A percentile compares a stretch with the other conserved stretches of the same genome.
phyloP scores from a whole-genome alignment of 2,888 invertebrate species.

The Cosmopolites sordidus region DNA sequence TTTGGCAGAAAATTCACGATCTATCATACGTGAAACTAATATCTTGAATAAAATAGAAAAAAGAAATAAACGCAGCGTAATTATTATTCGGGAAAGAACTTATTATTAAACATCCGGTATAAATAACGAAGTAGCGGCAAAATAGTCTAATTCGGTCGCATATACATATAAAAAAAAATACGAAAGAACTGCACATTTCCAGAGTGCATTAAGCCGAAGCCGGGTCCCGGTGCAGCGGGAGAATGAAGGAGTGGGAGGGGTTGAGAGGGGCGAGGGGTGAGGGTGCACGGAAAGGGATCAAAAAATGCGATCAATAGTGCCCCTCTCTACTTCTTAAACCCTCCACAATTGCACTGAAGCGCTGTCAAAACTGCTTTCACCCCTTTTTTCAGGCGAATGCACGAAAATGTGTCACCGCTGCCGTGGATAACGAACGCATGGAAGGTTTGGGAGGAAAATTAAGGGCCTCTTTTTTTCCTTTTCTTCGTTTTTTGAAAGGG shows the following conservation, averaged over 20 bases:
- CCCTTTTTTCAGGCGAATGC: conserved; percentile 25
- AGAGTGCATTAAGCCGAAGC: neutral
- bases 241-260: conserved; percentile 30
- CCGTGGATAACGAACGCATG: conserved; percentile 3
- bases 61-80: too few species aligned
- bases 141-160: too few species aligned
- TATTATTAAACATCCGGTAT: too few species aligned
- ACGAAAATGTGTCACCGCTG: conserved; percentile 24
- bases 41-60: too few species aligned
- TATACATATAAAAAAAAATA: too few species aligned
- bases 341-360: conserved; percentile 50
- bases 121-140: too few species aligned
- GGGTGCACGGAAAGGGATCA: conserved; percentile 44
- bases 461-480: too few species aligned
- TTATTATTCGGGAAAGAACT: too few species aligned
- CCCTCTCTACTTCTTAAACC: conserved; percentile 48
- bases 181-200: too few species aligned
- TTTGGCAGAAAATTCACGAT: too few species aligned
- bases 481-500: too few species aligned
- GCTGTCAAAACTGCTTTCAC: conserved; percentile 48
- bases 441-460: conserved; percentile 1
- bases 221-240: neutral
- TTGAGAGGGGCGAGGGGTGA: conserved; percentile 26
- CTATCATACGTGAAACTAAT: too few species aligned
- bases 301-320: conserved; percentile 52